These are phyloP conservation scores for Irena cyanogastra DNA, from an alignment of 2,113 vertebrate species.

Conservation along the genomic window DNA sequence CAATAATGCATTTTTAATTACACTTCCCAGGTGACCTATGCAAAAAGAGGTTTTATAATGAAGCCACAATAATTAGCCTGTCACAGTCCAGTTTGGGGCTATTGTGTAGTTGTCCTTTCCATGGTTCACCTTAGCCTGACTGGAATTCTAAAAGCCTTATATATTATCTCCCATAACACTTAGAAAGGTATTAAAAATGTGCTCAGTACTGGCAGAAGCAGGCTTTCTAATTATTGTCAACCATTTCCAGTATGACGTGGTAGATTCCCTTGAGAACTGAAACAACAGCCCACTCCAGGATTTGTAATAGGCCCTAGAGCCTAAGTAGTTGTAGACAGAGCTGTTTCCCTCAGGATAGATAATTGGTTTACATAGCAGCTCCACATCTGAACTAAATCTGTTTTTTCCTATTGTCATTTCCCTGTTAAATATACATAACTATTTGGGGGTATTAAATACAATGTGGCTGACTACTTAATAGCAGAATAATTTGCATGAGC, in stretches of 20 bases:
- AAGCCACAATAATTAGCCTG: constrained; percentile 95
- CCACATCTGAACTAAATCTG: constrained; percentile 78
- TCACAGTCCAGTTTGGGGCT: constrained; percentile 93
- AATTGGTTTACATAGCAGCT: constrained; percentile 84
- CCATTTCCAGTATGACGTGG: constrained; percentile 82
- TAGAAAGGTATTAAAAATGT: constrained; percentile 82
- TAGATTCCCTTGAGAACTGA: constrained; percentile 79
- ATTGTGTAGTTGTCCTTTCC: constrained; percentile 92
- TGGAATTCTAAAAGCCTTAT: constrained; percentile 85
- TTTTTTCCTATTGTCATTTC: constrained; percentile 73
- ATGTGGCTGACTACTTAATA: constrained; percentile 67
- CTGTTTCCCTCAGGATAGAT: constrained; percentile 80
- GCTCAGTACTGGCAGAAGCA: constrained; percentile 80
- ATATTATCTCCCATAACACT: constrained; percentile 85
- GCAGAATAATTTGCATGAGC: constrained; percentile 68
- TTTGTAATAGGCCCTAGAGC: constrained; percentile 84
- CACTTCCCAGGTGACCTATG: constrained; percentile 96
- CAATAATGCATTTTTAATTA: constrained; percentile 99
- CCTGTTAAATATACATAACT: constrained; percentile 75
- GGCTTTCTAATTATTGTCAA: constrained; percentile 84
- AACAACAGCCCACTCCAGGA: constrained; percentile 79
- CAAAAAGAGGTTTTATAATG: constrained; percentile 96
- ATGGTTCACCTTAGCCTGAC: constrained; percentile 83
- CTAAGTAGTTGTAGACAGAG: constrained; percentile 80
- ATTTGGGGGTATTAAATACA: constrained; percentile 72